Evolutionary conservation across 2,888 invertebrate species (phyloP), one percentile per base, ranked within the genome.

Genomic region (Agriopis marginaria): DNA sequence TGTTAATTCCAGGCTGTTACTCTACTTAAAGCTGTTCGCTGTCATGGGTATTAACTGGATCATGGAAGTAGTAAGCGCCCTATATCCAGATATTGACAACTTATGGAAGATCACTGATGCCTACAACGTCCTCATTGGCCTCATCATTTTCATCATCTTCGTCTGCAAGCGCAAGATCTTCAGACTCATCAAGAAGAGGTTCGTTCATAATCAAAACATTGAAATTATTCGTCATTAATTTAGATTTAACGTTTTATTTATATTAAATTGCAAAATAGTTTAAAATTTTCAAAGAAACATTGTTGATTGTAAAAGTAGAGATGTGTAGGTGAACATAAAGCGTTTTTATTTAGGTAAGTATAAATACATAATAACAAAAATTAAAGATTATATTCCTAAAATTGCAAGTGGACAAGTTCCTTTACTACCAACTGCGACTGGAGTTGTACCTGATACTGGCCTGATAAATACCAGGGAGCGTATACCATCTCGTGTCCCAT

Each of bases 21-120:
- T 97, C 0, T 97, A 97, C 84, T 77, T 97, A 72, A 97, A 97
- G 82, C 87, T 97, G 23, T 96, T 97, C 80, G 89, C 96, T 66
- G 96, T 97, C 9, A 97, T 97, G 96, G 97, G 97, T 2, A 94
- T 97, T 72, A 97, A 95, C 84, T 97, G 97, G 97, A 93, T 96
- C n/a, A 93, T 96, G 88, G 97, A 97, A 81, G 95, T 97, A 44
- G 84, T 96, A 70, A 96, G 96, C 49, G 95, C 96, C 88, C 74
- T 95, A 6, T 95, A 95, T 63, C 91, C 92, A 0, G 80, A 92
- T 10, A 91, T 93, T 0, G 75, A 87, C 5, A 86, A 86, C 68
- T 79, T 96, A 54, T 97, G 96, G 96, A 95, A 95, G 74, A 80
- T 96, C 51, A 95, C 96, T 1, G 97, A 97, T 77, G 89, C 96